Percentiles rank a stretch among this genome's conserved stretches.
Conservation (phyloP, 2,113 vertebrate genomes). For the Leucopternis melanops region DNA sequence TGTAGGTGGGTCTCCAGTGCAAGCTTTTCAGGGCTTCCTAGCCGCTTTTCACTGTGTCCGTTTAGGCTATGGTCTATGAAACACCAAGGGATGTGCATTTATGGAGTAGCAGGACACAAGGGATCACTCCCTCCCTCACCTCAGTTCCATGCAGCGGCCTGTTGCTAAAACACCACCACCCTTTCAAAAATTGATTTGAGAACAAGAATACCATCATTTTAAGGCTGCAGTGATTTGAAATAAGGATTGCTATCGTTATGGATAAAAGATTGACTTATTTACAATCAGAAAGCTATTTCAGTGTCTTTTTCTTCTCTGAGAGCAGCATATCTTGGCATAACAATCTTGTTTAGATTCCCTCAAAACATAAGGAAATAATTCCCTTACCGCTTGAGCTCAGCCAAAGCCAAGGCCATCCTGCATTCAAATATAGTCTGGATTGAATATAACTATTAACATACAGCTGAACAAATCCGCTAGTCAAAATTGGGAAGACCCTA, state of each 20-base stretch:
- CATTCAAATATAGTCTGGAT: background rate
- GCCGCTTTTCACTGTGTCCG: accelerated
- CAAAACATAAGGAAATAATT: background rate
- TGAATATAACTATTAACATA: background rate
- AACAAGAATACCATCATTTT: background rate
- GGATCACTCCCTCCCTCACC: background rate
- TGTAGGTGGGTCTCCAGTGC: background rate
- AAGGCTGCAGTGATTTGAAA: background rate
- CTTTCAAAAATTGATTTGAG: background rate
- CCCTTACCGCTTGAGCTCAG: background rate
- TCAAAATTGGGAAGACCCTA: background rate
- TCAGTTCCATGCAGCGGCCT: background rate
- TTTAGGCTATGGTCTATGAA: accelerated
- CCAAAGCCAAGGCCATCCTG: background rate
- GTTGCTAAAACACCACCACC: background rate
- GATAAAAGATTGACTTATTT: background rate
- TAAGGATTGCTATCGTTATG: background rate
- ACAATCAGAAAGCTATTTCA: background rate
- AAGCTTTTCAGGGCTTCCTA: background rate
- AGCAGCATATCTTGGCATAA: background rate
- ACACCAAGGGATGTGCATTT: background rate
- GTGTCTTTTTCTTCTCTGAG: background rate
- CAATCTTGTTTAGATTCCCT: background rate
- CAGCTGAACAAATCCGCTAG: background rate
- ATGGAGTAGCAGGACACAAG: background rate